These are phyloP conservation scores for Aurelia aurita DNA, from an alignment of 30 jellyfish, hydroid and myxozoan genomes.

Conservation along the genomic window DNA sequence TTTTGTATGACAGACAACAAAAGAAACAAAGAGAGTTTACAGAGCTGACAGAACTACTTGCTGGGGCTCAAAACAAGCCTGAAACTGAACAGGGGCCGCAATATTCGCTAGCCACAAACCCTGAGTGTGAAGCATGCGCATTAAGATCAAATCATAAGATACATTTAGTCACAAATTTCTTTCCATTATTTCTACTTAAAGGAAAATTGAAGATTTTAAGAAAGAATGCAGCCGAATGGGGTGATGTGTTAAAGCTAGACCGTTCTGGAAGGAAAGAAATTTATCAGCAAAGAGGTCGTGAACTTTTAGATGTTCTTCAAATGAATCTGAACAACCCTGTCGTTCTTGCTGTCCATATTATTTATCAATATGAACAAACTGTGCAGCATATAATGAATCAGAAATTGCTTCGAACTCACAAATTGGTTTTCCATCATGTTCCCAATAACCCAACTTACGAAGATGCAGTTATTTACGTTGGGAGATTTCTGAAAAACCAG, in stretches of 20 bases:
- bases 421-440: conserved; percentile 56
- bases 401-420: conserved; percentile 34
- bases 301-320: conserved; percentile 51
- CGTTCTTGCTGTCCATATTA: conserved; percentile 60
- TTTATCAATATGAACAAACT: conserved; percentile 25
- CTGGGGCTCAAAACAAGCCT: not conserved
- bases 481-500: conserved; percentile 31
- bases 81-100: conserved; percentile 1
- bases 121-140: conserved; percentile 15
- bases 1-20: too few relatives aligned
- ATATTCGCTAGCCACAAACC: conserved; percentile 27
- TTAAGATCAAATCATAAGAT: conserved; percentile 7
- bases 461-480: conserved; percentile 45
- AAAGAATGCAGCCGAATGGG: conserved; percentile 34
- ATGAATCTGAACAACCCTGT: conserved; percentile 42
- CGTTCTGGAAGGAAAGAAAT: conserved; percentile 8
- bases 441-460: conserved; percentile 52
- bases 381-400: conserved; percentile 34
- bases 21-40: not conserved
- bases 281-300: conserved; percentile 55
- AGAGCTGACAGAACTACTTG: not conserved
- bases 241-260: not conserved
- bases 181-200: conserved; percentile 16
- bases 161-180: conserved; percentile 33
- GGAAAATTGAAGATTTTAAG: conserved; percentile 21